These are phyloP conservation scores for Philopotamus ludificatus DNA, from an alignment of 1,140 invertebrate genomes.

Conservation along the genomic window DNA sequence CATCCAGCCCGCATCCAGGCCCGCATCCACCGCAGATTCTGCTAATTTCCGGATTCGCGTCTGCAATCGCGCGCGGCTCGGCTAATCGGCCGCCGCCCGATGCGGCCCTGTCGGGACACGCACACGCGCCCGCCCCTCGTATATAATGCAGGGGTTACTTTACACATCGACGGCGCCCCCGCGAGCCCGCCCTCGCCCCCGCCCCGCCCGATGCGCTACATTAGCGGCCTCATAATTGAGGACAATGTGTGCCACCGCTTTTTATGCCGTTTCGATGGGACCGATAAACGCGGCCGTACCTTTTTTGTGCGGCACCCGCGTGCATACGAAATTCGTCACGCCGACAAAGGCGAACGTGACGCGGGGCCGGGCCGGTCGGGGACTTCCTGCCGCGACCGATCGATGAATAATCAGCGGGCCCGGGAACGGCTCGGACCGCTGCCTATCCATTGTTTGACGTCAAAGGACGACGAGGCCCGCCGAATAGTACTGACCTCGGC, in stretches of 20 bases:
- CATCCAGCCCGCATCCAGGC: slow-evolving; percentile 1
- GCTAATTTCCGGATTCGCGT: slow-evolving; percentile 4
- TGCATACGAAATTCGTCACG: background rate
- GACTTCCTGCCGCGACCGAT: too few species aligned
- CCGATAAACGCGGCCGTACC: slow-evolving; percentile 6
- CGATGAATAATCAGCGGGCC: too few species aligned
- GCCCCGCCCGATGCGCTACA: slow-evolving; percentile 1
- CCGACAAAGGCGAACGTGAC: too few species aligned
- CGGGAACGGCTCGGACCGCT: too few species aligned
- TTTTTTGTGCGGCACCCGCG: background rate
- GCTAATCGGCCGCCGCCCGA: background rate
- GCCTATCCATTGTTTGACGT: too few species aligned
- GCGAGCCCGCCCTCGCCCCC: background rate
- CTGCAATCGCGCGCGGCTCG: background rate
- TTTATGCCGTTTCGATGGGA: slow-evolving; percentile 13
- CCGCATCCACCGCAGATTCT: background rate
- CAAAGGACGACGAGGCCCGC: too few species aligned
- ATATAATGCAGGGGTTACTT: slow-evolving; percentile 24
- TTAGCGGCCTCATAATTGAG: slow-evolving; percentile 24
- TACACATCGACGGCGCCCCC: background rate
- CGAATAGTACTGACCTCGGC: too few species aligned
- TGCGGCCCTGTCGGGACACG: slow-evolving; percentile 1
- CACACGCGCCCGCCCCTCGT: background rate
- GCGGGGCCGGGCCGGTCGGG: too few species aligned
- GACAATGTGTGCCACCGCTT: slow-evolving; percentile 14